Conservation (phyloP, 2,797 vertebrate species). For the Halcyon leucocephala region DNA sequence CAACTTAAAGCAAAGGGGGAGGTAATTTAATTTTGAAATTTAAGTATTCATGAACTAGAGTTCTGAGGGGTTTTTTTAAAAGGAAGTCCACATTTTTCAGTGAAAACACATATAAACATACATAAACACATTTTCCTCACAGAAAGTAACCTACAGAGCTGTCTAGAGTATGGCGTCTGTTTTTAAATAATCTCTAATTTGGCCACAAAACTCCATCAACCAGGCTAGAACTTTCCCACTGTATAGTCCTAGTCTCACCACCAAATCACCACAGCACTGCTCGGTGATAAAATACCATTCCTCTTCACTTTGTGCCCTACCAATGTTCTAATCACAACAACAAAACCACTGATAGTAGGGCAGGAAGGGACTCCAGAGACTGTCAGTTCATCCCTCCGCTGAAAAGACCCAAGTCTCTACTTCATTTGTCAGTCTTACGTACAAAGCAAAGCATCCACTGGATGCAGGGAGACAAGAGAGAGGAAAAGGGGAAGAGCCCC, state of each 20-base stretch:
- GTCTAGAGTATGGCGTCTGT: background rate
- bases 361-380: background rate
- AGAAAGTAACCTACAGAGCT: background rate
- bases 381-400: background rate
- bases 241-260: background rate
- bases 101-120: background rate
- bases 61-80: background rate
- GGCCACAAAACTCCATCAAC: background rate
- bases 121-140: background rate
- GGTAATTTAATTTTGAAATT: background rate
- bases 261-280: background rate
- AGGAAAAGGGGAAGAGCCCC: background rate
- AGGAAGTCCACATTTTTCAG: background rate
- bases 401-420: background rate
- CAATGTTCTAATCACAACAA: background rate
- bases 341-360: background rate
- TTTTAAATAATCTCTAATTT: background rate
- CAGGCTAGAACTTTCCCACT: background rate
- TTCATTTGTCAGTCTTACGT: background rate
- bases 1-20: background rate
- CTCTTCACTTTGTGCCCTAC: background rate
- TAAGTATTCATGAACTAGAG: background rate
- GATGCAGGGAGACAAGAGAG: background rate
- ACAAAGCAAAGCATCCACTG: background rate
- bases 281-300: background rate